Conservation (phyloP, 2,888 invertebrate species). For the Lydus trimaculatus region DNA sequence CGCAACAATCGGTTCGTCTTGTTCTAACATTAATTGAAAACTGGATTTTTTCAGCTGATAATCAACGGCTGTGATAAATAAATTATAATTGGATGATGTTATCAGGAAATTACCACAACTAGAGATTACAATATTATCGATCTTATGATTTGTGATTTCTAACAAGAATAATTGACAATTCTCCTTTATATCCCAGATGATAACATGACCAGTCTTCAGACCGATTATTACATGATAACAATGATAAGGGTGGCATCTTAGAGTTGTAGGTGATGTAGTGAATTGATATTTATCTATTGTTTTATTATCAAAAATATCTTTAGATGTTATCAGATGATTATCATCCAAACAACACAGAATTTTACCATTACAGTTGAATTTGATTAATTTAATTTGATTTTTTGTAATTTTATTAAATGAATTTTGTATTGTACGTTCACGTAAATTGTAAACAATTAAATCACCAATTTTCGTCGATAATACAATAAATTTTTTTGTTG, state of each 20-base stretch:
- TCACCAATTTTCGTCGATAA: conserved; percentile 50
- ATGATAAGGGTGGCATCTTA: conserved; percentile 46
- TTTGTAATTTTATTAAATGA: not conserved
- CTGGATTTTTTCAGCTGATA: conserved; percentile 38
- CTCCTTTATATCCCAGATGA: conserved; percentile 43
- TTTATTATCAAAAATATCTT: not conserved
- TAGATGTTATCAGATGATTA: not conserved
- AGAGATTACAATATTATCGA: conserved; percentile 47
- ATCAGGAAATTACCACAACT: conserved; percentile 44
- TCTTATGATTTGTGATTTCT: conserved; percentile 40
- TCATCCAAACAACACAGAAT: conserved; percentile 36
- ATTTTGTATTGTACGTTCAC: not conserved
- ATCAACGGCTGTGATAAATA: conserved; percentile 51
- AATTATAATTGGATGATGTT: conserved; percentile 46
- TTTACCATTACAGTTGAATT: conserved; percentile 48
- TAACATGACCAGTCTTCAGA: conserved; percentile 45
- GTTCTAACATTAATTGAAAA: conserved; percentile 48
- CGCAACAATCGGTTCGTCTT: conserved; percentile 42
- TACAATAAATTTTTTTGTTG: conserved; percentile 50
- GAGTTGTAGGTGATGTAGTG: conserved; percentile 7
- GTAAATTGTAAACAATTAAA: conserved; percentile 52
- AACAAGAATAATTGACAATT: conserved; percentile 34
- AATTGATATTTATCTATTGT: not conserved
- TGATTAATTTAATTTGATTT: conserved; percentile 39
- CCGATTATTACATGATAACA: conserved; percentile 44